Base-by-base conservation (phyloP, 2,888 invertebrate species). In the Archips crataeganus region DNA sequence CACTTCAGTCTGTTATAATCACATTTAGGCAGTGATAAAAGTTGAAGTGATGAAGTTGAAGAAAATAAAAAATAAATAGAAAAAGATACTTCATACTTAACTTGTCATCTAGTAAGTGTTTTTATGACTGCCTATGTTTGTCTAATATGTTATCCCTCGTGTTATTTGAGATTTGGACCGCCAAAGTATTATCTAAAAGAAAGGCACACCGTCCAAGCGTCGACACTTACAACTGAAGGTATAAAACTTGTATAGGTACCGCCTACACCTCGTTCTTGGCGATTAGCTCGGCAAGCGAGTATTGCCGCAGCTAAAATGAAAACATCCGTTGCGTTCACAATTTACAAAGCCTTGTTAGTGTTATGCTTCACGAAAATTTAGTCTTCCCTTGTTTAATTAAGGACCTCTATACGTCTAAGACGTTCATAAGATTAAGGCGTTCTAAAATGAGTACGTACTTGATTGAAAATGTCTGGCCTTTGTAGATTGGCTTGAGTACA, bases 271-370 rank as follows among this genome's bases (percentile, higher is more conserved):
- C 91, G 89, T 90, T 90, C 90, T 83, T 87, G 83, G 86, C 87
- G 85, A 94, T 84, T 87, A 94, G 89, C 85, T 94, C 94, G 84
- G 91, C 93, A 87, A 94, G 92, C 85, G 93, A 87, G 89, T 86
- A 93, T 91, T 94, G 94, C 84, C 90, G 90, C 84, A 85, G 92
- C 94, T 94, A 94, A 91, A 94, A 94, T 90, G 75, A 74, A 94
- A 89, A 93, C 78, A 92, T 91, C 83, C 81, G 75, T 82, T 81
- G 81, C 81, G 77, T 82, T 86, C 83, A 86, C 71, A 71, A 65
- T 51, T 39, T 60, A 64, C 61, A 69, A 54, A 57, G 57, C 57
- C 36, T 60, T 36, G 36, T 34, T 59, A 59, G 34, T 60, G 13
- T 11, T 59, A 34, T 5, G 60, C 6, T 13, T 2, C 4, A 2